phyloP scores from a whole-genome alignment of 2,797 vertebrate species.

The Catharus ustulatus region DNA sequence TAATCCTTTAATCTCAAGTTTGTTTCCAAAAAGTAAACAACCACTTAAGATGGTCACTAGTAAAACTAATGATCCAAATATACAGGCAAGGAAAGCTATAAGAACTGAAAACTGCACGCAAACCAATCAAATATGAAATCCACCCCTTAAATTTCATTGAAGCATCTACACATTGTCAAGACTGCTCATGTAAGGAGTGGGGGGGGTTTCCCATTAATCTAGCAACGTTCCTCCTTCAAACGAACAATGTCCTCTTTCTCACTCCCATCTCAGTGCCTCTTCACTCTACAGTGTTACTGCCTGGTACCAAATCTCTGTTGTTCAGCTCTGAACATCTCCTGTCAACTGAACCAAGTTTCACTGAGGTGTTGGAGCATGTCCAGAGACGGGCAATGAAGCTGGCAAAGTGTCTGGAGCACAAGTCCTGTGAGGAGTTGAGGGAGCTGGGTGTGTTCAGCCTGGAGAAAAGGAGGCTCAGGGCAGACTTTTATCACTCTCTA shows the following conservation, averaged over 20 bases:
- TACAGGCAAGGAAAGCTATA: background rate
- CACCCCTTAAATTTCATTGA: background rate
- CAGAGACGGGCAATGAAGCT: rapidly evolving
- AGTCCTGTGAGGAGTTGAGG: background rate
- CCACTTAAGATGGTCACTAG: background rate
- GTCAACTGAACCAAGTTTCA: background rate
- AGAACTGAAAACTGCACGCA: background rate
- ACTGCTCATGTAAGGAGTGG: background rate
- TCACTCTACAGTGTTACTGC: background rate
- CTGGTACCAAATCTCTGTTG: background rate
- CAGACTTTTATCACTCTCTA: no score
- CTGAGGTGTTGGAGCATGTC: background rate
- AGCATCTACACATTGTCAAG: background rate
- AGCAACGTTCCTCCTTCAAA: background rate
- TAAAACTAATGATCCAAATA: conserved; percentile 24
- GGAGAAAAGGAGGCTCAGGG: background rate
- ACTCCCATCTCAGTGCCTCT: background rate
- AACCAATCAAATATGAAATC: conserved; percentile 1
- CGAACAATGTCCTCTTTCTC: background rate
- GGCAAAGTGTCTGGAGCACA: background rate
- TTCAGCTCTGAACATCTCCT: background rate
- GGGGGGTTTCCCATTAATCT: background rate
- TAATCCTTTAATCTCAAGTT: background rate
- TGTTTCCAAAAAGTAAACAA: conserved; percentile 18
- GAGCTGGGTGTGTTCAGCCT: background rate